These are phyloP conservation scores for Eretmocerus hayati DNA, from an alignment of 2,888 invertebrate species.

Conservation along the genomic window DNA sequence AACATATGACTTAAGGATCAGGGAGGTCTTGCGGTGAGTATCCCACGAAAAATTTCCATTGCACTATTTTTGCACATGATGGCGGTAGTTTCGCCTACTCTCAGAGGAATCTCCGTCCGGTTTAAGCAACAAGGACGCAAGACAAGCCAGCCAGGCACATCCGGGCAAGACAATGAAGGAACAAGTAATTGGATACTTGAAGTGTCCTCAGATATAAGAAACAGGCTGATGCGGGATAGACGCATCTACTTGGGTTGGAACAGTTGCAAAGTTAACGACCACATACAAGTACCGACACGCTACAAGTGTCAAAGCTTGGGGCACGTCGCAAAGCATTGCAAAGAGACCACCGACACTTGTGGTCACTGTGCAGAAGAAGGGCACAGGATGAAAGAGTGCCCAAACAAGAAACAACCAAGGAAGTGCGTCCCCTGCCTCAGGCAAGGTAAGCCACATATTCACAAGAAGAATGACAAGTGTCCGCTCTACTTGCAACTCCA, in stretches of 20 bases:
- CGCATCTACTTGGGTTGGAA: constrained; percentile 5
- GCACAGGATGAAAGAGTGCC: neutral
- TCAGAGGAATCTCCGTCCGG: too few species aligned
- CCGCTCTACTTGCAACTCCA: neutral
- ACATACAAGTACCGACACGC: neutral
- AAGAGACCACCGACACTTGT: neutral
- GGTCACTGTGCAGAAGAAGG: neutral
- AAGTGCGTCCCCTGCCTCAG: neutral
- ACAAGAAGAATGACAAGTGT: neutral
- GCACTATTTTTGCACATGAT: too few species aligned
- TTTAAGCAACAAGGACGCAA: too few species aligned
- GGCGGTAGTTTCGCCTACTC: too few species aligned
- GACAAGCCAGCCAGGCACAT: too few species aligned
- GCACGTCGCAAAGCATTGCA: constrained; percentile 1
- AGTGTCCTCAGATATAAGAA: neutral
- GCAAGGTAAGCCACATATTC: neutral
- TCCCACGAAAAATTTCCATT: too few species aligned
- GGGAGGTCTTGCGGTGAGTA: too few species aligned
- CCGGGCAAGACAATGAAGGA: neutral
- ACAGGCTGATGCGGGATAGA: neutral
- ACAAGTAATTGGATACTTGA: constrained; percentile 6
- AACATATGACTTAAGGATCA: too few species aligned
- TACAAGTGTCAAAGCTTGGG: constrained; percentile 6
- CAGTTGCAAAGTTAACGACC: constrained; percentile 6
- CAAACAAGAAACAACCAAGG: neutral